Conservation (phyloP, 2,888 invertebrate genomes). For the Eupithecia pulchellata region DNA sequence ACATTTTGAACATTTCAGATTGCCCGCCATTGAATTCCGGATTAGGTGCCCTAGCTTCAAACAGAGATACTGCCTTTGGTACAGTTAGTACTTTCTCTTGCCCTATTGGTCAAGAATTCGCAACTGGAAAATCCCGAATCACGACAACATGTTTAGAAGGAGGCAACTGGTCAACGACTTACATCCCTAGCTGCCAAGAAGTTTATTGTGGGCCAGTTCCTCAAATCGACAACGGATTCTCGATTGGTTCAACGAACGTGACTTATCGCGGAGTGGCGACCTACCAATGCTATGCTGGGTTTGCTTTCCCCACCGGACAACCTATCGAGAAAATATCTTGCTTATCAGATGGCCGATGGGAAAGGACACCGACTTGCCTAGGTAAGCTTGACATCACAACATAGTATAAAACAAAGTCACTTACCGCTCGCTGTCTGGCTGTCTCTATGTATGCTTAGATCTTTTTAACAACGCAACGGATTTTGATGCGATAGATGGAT, state of each 20-base stretch:
- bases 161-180: slow-evolving; percentile 96
- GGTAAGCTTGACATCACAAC: too few relatives aligned
- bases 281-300: slow-evolving; percentile 98
- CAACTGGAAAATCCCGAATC: slow-evolving; percentile 93
- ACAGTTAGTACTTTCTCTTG: slow-evolving; percentile 96
- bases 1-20: slow-evolving; percentile 84
- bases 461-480: too few relatives aligned
- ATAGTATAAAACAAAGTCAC: too few relatives aligned
- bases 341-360: slow-evolving; percentile 95
- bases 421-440: too few relatives aligned
- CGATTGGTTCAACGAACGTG: slow-evolving; percentile 97
- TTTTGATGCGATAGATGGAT: too few relatives aligned
- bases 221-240: slow-evolving; percentile 98
- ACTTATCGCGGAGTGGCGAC: slow-evolving; percentile 97
- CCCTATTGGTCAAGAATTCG: slow-evolving; percentile 96
- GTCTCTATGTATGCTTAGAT: too few relatives aligned
- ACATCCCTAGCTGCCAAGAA: slow-evolving; percentile 96
- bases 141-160: slow-evolving; percentile 94
- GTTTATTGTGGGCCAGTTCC: slow-evolving; percentile 99
- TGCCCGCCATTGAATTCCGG: slow-evolving; percentile 94
- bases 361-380: slow-evolving; percentile 95
- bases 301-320: slow-evolving; percentile 94
- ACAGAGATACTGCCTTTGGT: slow-evolving; percentile 96
- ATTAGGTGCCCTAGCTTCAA: slow-evolving; percentile 94
- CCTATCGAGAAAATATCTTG: slow-evolving; percentile 96